phyloP scores from a whole-genome alignment of 2,113 vertebrate genomes.

The Pachypanchax playfairii region DNA sequence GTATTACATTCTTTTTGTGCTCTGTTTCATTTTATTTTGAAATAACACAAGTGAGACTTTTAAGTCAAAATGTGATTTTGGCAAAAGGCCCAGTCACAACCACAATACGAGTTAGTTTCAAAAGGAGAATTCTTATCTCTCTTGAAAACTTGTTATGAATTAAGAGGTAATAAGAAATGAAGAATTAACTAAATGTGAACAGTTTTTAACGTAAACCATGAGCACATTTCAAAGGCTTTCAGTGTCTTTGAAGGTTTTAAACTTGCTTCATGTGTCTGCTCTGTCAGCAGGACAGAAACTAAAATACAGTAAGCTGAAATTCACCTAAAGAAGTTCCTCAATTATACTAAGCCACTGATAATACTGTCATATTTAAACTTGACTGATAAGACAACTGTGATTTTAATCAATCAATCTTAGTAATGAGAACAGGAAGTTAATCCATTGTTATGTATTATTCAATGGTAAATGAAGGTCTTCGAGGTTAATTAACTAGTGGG shows the following conservation, averaged over 20 bases:
- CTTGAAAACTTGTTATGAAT: no score
- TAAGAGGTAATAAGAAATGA: no score
- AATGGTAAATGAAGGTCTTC: conserved; percentile 77
- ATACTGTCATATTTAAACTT: conserved; percentile 73
- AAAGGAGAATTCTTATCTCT: no score
- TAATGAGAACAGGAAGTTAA: conserved; percentile 77
- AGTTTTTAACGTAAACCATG: background rate
- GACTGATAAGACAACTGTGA: conserved; percentile 68
- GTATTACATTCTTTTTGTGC: no score
- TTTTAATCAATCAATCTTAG: conserved; percentile 77
- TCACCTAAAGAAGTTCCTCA: conserved; percentile 42
- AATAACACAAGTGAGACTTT: no score
- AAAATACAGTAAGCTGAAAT: conserved; percentile 14
- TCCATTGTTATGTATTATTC: conserved; percentile 79
- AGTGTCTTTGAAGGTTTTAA: background rate
- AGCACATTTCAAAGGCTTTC: conserved; percentile 2
- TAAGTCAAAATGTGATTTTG: no score
- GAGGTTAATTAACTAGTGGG: conserved; percentile 79
- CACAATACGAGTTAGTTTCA: no score
- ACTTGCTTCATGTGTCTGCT: conserved; percentile 5
- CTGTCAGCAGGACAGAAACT: conserved; percentile 16
- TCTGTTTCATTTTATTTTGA: no score
- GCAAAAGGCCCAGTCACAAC: no score
- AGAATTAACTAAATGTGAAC: no score
- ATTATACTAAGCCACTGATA: conserved; percentile 56